Base-by-base conservation (phyloP, 2,797 vertebrate genomes). In the Morus bassanus region DNA sequence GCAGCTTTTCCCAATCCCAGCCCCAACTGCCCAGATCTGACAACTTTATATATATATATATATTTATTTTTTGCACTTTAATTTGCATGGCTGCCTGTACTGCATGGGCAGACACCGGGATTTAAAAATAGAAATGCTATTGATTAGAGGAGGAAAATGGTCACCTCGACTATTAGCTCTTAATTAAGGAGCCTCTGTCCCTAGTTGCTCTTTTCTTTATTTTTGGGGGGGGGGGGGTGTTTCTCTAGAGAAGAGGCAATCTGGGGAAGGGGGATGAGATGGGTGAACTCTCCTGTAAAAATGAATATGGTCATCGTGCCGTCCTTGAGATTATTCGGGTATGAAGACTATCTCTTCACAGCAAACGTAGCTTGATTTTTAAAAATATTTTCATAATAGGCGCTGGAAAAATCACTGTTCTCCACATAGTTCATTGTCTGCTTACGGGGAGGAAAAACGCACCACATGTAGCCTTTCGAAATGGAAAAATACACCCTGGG, bases 111-210 rank as follows among this genome's bases (percentile, higher is more conserved):
- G 31, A n/a, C 30, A 4, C 9, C 7, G 43, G 48, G 54, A 27
- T 89, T 91, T 37, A 68, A 86, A 95, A 81, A 53, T 76, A 86
- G 91, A 60, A 76, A 75, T 65, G 31, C 11, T 82, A 79, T 75
- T 80, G 80, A 90, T 96, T 69, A 63, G 76, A 30, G 60, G 57
- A 50, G 56, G 80, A 51, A 80, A 93, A 88, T 13, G 25, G 31
- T 91, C 63, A 63, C 54, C 61, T 91, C 69, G 46, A 27, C 78
- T 72, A 65, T 77, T 41, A 51, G 68, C 68, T 90, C 64, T 53
- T 92, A 94, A 90, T 84, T 90, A 90, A 94, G 80, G 69, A 64
- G 35, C 13, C 16, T 92, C 79, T 81, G 60, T 81, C 45, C 89
- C 82, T 35, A 73, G 12, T 27, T 88, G 65, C 43, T 87, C 54